These are phyloP conservation scores for Andrena haemorrhoa DNA, from an alignment of 2,888 invertebrate species.

Conservation along the genomic window DNA sequence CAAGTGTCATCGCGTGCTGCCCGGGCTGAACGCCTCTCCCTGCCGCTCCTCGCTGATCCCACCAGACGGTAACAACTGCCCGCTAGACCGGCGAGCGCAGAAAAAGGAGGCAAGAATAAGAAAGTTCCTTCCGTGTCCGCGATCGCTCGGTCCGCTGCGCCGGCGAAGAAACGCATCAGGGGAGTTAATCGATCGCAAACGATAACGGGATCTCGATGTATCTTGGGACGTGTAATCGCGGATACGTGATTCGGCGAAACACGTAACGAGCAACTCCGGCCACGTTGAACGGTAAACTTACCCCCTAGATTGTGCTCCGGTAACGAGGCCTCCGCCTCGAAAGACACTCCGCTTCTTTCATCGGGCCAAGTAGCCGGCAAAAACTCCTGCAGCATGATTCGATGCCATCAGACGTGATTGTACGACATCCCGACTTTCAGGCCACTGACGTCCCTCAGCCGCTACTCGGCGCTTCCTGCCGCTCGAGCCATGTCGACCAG, in stretches of 20 bases:
- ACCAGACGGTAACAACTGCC: conserved; percentile 7
- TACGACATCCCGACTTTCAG: not conserved
- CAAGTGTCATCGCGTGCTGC: conserved; percentile 22
- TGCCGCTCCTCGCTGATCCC: not conserved
- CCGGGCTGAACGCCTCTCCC: not conserved
- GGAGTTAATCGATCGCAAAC: conserved; percentile 69
- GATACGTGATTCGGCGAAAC: conserved; percentile 67
- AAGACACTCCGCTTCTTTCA: conserved; percentile 15
- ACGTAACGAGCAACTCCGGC: conserved; percentile 56
- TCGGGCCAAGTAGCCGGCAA: not conserved
- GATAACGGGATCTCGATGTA: conserved; percentile 66
- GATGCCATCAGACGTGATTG: conserved; percentile 1
- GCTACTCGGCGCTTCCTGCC: not conserved
- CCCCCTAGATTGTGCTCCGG: conserved; percentile 33
- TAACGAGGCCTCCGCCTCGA: conserved; percentile 34
- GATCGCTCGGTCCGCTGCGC: conserved; percentile 44
- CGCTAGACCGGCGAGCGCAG: not conserved
- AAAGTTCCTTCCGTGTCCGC: conserved; percentile 52
- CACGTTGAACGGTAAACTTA: conserved; percentile 38
- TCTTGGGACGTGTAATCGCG: conserved; percentile 56
- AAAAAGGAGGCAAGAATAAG: conserved; percentile 48
- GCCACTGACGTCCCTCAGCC: conserved; percentile 3
- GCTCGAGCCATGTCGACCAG: conserved; percentile 4
- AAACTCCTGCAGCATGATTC: conserved; percentile 36
- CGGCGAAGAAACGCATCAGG: conserved; percentile 49